Base-by-base conservation (phyloP, 2,113 vertebrate genomes). In the Odontophorus gujanensis region DNA sequence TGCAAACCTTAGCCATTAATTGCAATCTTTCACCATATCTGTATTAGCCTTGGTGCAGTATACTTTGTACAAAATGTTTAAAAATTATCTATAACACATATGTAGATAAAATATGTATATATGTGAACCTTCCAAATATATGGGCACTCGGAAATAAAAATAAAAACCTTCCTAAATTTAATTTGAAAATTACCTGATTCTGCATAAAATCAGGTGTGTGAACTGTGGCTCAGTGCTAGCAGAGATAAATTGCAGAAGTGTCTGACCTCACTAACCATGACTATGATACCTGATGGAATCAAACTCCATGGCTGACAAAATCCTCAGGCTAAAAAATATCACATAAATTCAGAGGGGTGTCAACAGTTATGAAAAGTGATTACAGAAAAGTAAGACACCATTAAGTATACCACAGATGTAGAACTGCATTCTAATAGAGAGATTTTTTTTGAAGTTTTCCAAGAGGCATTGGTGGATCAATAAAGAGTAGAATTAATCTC, bases 401-500 rank as follows among this genome's bases (percentile, higher is more conserved):
- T 47, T 34, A 40, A 61, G 13, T 72, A 48, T 32, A 91, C 92
- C 25, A 90, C 65, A 78, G 68, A 85, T 43, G n/a, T 82, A 76
- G 90, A 86, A 94, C 58, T 84, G 87, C 68, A 83, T 62, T 92
- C 73, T 88, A 80, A 83, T 17, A 32, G 24, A 81, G 76, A 72
- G 11, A 16, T 50, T 79, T 69, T 38, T 83, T 87, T 82, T 63
- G 0, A 93, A 74, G 68, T 86, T 93, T 93, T 93, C 83, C 3
- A 3, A 81, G 63, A 92, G 86, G 82, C 80, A 92, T n/a, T 42
- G 5, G 63, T 43, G 75, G 80, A 93, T 91, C 83, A 90, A 93
- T 86, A 74, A 89, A 90, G 50, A 85, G 69, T 32, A 89, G 77
- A 95, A 90, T 90, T 96, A 95, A 97, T 97, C 95, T 96, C 94